These are phyloP conservation scores for Forpus xanthops DNA, from an alignment of 2,797 vertebrate species.

Conservation along the genomic window DNA sequence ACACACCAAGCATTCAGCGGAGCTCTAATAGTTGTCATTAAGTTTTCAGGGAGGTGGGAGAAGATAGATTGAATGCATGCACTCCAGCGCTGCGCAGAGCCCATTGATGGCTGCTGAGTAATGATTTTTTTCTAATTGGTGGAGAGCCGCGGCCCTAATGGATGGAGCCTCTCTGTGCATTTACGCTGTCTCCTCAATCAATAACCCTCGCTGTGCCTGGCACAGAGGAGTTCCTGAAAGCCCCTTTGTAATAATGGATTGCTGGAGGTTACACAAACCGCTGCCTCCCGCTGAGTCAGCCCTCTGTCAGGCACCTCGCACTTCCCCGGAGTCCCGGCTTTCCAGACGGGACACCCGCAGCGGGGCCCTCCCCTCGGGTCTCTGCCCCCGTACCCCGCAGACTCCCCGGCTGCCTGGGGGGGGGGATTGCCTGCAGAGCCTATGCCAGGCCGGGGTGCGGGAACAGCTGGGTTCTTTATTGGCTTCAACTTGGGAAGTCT, in stretches of 20 bases:
- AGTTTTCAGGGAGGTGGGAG: slow-evolving; percentile 79
- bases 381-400: neutral
- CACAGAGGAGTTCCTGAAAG: slow-evolving; percentile 78
- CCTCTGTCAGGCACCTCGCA: slow-evolving; percentile 48
- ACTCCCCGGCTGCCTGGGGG: neutral
- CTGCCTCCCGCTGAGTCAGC: slow-evolving; percentile 69
- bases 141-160: slow-evolving; percentile 82
- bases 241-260: slow-evolving; percentile 81
- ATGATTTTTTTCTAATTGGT: slow-evolving; percentile 86
- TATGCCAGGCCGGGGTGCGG: neutral
- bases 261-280: slow-evolving; percentile 71
- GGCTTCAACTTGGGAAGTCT: slow-evolving; percentile 15
- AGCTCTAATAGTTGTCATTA: slow-evolving; percentile 85
- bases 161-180: slow-evolving; percentile 80
- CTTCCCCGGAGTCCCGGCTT: slow-evolving; percentile 36
- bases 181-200: slow-evolving; percentile 82
- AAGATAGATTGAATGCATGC: slow-evolving; percentile 74
- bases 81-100: slow-evolving; percentile 75
- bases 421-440: neutral
- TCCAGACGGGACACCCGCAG: slow-evolving; percentile 42
- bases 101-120: slow-evolving; percentile 82
- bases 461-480: slow-evolving; percentile 47
- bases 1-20: slow-evolving; percentile 79
- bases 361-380: neutral
- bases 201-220: slow-evolving; percentile 78